Conservation (phyloP, 2,113 vertebrate species). For the Lonchura striata region DNA sequence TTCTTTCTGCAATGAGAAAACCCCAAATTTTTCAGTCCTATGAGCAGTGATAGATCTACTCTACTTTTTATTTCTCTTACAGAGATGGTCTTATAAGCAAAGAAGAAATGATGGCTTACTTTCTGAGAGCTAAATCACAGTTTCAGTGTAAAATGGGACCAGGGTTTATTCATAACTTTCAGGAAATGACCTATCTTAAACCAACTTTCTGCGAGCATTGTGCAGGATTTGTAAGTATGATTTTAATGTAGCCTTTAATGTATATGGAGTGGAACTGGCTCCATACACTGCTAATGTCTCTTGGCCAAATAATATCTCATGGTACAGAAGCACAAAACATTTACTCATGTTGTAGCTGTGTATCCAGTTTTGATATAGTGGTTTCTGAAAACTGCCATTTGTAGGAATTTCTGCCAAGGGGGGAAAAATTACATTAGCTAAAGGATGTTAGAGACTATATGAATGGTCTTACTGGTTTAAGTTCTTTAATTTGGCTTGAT, state of each 20-base stretch:
- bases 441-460: background rate
- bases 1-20: background rate
- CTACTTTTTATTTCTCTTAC: background rate
- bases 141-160: slow-evolving; percentile 96
- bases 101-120: slow-evolving; percentile 98
- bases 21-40: background rate
- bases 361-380: background rate
- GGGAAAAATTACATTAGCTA: background rate
- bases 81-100: slow-evolving; percentile 97
- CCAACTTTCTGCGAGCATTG: slow-evolving; percentile 98
- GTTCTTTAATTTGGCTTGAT: slow-evolving; percentile 42
- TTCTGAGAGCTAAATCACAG: slow-evolving; percentile 92
- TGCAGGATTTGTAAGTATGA: slow-evolving; percentile 94
- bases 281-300: background rate
- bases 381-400: background rate
- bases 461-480: background rate
- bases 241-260: background rate
- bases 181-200: slow-evolving; percentile 97
- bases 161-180: slow-evolving; percentile 95
- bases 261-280: background rate
- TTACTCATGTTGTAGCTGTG: background rate
- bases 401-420: background rate
- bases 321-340: background rate
- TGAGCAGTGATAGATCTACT: background rate
- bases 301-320: background rate